These are phyloP conservation scores for Thereva unica DNA, from an alignment of 2,888 invertebrate genomes.

Conservation along the genomic window DNA sequence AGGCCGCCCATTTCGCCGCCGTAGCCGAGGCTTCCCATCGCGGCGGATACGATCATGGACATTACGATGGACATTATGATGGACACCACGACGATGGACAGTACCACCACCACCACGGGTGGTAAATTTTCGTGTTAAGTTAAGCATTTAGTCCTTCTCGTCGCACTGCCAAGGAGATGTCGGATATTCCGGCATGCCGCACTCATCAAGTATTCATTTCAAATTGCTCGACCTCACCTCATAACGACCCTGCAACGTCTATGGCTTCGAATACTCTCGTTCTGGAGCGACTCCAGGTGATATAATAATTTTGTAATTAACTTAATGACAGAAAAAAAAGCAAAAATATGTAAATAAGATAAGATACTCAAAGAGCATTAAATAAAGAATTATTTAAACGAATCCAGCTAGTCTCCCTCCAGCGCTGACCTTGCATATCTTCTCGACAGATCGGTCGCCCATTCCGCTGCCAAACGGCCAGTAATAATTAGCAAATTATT, in stretches of 20 bases:
- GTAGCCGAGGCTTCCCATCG: conserved; percentile 53
- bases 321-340: conserved; percentile 23
- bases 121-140: conserved; percentile 22
- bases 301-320: conserved; percentile 18
- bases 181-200: conserved; percentile 41
- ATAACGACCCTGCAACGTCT: conserved; percentile 37
- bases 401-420: not conserved
- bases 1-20: conserved; percentile 57
- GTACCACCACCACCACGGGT: conserved; percentile 46
- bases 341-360: conserved; percentile 35
- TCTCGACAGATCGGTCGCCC: not conserved
- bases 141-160: conserved; percentile 36
- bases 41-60: conserved; percentile 30
- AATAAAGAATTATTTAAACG: conserved; percentile 30
- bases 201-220: conserved; percentile 24
- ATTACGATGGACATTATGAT: not conserved
- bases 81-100: conserved; percentile 47
- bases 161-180: conserved; percentile 41
- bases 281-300: conserved; percentile 38
- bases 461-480: not conserved
- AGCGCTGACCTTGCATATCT: conserved; percentile 10
- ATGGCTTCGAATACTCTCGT: conserved; percentile 31
- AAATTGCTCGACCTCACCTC: conserved; percentile 8
- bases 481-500: not conserved
- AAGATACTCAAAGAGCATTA: conserved; percentile 27